Percentiles rank a stretch among this genome's conserved stretches.
Evolutionary conservation across 2,113 vertebrate genomes (phyloP).

Genomic region (Pristiophorus japonicus): DNA sequence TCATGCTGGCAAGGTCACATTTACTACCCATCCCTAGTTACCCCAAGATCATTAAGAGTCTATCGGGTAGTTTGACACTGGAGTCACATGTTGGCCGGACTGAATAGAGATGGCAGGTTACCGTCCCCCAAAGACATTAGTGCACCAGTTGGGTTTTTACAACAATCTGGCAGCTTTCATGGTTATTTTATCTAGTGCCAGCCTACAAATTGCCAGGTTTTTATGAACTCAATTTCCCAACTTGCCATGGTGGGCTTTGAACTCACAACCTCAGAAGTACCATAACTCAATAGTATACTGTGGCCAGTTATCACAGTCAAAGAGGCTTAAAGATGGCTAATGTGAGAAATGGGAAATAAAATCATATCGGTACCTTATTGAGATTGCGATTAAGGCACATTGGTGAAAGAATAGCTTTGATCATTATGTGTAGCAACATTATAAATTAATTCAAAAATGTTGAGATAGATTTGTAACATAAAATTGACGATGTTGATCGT

Average conservation of each 20-base stretch:
- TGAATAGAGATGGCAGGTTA: background rate
- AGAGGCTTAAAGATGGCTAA: background rate
- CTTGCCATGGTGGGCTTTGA: background rate
- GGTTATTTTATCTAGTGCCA: background rate
- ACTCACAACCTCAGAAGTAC: background rate
- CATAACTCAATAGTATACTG: background rate
- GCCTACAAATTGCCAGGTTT: background rate
- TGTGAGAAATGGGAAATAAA: slow-evolving; percentile 7
- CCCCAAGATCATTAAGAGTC: background rate
- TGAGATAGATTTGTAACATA: background rate
- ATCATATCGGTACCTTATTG: background rate
- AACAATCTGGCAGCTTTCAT: background rate
- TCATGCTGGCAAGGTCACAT: background rate
- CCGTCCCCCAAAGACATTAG: background rate
- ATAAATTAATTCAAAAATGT: background rate
- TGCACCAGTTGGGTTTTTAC: background rate
- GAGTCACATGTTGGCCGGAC: background rate
- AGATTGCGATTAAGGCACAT: background rate
- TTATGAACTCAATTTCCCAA: background rate
- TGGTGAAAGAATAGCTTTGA: background rate
- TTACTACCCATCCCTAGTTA: background rate
- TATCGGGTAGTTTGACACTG: background rate
- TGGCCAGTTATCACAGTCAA: background rate
- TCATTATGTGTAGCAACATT: background rate
- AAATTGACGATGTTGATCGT: background rate